Percentiles rank a stretch among this genome's conserved stretches.
Conservation (phyloP, 2,113 vertebrate species). For the Hippoglossus stenolepis region DNA sequence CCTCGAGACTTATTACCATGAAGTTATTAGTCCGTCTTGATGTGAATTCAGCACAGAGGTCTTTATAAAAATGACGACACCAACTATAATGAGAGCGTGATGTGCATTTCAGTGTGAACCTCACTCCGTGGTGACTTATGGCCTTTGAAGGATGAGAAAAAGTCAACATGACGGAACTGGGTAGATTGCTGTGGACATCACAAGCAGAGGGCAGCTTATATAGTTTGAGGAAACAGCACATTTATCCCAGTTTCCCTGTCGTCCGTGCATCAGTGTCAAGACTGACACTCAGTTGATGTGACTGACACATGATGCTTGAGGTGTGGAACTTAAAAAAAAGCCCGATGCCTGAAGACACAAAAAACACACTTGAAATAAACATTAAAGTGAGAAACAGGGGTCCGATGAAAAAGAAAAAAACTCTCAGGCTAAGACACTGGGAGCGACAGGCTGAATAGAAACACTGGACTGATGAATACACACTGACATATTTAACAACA, state of each 20-base stretch:
- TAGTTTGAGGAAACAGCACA: neutral
- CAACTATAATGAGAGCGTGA: neutral
- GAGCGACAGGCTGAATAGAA: neutral
- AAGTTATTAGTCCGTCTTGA: conserved; percentile 31
- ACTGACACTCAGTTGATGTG: conserved; percentile 45
- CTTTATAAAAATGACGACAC: conserved; percentile 7
- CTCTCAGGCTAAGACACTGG: no score
- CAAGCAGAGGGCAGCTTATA: conserved; percentile 18
- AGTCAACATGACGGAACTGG: neutral
- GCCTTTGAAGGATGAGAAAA: neutral
- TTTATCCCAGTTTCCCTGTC: neutral
- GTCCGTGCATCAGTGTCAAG: conserved; percentile 16
- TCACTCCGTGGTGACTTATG: neutral
- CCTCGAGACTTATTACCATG: conserved; percentile 3
- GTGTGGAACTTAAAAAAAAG: conserved; percentile 22
- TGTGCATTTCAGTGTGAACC: neutral
- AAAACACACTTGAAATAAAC: neutral
- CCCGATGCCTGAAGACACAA: neutral
- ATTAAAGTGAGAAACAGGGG: conserved; percentile 1
- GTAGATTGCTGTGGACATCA: neutral
- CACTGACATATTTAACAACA: neutral
- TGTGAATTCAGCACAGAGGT: neutral
- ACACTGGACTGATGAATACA: neutral
- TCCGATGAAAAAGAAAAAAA: neutral
- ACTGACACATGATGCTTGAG: conserved; percentile 41